A percentile compares a stretch with the other conserved stretches of the same genome.
These are phyloP conservation scores for Pluvialis apricaria DNA, from an alignment of 2,113 vertebrate genomes.

Conservation along the genomic window DNA sequence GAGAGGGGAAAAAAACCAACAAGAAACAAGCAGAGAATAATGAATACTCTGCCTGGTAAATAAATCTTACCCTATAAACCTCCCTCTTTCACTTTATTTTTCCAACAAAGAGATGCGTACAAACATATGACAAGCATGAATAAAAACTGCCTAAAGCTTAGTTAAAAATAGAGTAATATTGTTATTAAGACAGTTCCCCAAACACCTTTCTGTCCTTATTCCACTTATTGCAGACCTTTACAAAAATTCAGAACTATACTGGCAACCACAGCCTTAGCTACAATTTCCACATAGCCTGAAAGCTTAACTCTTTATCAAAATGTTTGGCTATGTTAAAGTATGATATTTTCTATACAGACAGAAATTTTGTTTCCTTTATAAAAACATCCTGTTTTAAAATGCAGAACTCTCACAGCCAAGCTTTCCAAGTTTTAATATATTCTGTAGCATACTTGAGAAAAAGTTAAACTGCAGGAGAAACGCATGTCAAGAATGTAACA, in stretches of 20 bases:
- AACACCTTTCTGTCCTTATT: background rate
- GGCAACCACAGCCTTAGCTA: background rate
- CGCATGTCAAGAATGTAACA: background rate
- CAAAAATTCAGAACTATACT: background rate
- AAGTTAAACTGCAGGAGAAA: background rate
- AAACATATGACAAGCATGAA: background rate
- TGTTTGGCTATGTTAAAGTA: background rate
- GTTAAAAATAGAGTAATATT: background rate
- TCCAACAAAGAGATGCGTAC: background rate
- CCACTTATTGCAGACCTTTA: background rate
- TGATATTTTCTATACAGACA: background rate
- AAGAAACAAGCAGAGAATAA: background rate
- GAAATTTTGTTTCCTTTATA: background rate
- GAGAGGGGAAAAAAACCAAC: rapidly evolving
- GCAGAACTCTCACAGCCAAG: background rate
- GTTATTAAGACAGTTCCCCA: background rate
- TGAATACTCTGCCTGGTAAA: background rate
- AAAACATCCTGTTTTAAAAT: background rate
- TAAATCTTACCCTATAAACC: background rate
- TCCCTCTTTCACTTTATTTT: background rate
- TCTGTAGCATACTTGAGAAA: background rate
- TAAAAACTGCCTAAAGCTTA: background rate
- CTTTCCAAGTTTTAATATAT: background rate
- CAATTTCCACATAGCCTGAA: background rate
- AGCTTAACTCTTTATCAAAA: background rate